Evolutionary conservation across 1,140 invertebrate genomes (phyloP).

Genomic region (Diprion similis): DNA sequence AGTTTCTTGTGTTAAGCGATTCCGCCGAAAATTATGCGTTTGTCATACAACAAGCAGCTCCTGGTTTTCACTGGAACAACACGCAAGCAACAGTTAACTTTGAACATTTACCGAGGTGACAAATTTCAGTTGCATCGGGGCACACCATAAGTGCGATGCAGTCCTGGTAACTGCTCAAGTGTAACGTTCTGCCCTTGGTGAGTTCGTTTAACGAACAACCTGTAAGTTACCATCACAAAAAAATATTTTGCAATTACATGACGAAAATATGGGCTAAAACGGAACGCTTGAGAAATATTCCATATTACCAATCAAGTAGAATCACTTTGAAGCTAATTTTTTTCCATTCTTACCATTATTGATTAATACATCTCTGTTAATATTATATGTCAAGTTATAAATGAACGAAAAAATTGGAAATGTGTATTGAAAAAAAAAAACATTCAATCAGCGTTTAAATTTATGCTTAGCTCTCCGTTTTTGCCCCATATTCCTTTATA

Average conservation of each 20-base stretch:
- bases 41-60: slow-evolving; percentile 42
- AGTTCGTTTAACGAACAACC: neutral
- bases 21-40: slow-evolving; percentile 34
- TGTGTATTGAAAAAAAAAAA: too few relatives aligned
- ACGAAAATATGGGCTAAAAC: too few relatives aligned
- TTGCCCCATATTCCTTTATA: too few relatives aligned
- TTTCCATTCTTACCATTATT: neutral
- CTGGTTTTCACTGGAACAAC: slow-evolving; percentile 43
- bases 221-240: neutral
- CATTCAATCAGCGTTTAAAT: too few relatives aligned
- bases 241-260: neutral
- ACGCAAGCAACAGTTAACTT: slow-evolving; percentile 36
- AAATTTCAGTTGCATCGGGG: slow-evolving; percentile 10
- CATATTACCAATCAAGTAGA: neutral
- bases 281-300: too few relatives aligned
- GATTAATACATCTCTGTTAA: neutral
- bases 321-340: neutral
- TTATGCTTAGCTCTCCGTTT: too few relatives aligned
- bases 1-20: slow-evolving; percentile 27
- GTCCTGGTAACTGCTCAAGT: neutral
- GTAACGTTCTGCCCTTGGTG: neutral
- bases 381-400: neutral
- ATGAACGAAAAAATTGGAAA: too few relatives aligned
- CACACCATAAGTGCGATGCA: slow-evolving; percentile 8
- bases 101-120: slow-evolving; percentile 16